Percentiles rank a stretch among this genome's conserved stretches.
These are phyloP conservation scores for Xestia ashworthii DNA, from an alignment of 2,888 invertebrate genomes.

Conservation along the genomic window DNA sequence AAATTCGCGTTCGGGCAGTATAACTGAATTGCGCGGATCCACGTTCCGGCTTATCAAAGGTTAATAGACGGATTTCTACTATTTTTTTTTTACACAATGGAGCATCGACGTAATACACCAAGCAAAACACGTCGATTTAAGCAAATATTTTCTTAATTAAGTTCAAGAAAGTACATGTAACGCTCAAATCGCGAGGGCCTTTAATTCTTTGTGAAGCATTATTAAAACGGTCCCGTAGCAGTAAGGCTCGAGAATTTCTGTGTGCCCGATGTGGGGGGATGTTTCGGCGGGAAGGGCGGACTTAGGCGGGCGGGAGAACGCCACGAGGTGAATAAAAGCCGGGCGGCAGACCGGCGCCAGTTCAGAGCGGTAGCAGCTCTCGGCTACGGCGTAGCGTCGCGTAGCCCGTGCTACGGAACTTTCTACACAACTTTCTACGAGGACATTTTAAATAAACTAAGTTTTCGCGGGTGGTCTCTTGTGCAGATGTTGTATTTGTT, in stretches of 20 bases:
- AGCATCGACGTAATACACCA: neutral
- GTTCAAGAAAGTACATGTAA: conserved; percentile 48
- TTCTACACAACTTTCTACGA: conserved; percentile 73
- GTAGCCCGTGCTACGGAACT: conserved; percentile 76
- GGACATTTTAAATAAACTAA: conserved; percentile 44
- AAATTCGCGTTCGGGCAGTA: too few relatives aligned
- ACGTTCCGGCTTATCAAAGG: too few relatives aligned
- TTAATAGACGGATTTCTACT: neutral
- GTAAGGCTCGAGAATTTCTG: conserved; percentile 55
- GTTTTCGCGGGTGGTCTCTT: conserved; percentile 58
- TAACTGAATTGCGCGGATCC: too few relatives aligned
- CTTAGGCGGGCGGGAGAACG: conserved; percentile 57
- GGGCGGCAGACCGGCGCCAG: conserved; percentile 73
- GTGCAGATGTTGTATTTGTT: conserved; percentile 47
- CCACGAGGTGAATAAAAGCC: conserved; percentile 78
- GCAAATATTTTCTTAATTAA: conserved; percentile 52
- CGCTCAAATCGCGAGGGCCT: conserved; percentile 52
- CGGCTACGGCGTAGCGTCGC: conserved; percentile 74
- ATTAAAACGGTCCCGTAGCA: conserved; percentile 63
- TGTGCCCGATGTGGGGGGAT: conserved; percentile 53
- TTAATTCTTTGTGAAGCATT: conserved; percentile 59
- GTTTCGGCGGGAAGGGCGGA: conserved; percentile 66
- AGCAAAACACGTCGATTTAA: conserved; percentile 17
- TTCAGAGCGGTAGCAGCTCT: conserved; percentile 82
- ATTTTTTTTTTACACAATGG: neutral